Evolutionary conservation across 2,797 vertebrate genomes (phyloP).

Genomic region (Enteromius paludinosus): DNA sequence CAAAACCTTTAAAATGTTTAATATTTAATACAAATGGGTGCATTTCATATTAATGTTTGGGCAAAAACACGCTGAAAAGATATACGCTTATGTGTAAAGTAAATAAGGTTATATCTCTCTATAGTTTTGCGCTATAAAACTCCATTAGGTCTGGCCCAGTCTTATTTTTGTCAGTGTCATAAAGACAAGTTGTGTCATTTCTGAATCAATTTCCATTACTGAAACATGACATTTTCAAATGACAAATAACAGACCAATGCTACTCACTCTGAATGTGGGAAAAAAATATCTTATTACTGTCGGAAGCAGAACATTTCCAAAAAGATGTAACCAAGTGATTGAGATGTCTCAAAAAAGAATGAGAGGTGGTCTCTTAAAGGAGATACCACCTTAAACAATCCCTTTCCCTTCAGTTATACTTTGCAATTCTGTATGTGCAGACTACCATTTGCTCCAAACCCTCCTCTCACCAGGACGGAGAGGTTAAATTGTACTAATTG

Average conservation of each 20-base stretch:
- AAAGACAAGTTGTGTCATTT: constrained; percentile 53
- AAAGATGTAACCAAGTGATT: constrained; percentile 31
- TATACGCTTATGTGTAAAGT: neutral
- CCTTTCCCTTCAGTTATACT: constrained; percentile 19
- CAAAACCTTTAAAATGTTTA: neutral
- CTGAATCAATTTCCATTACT: constrained; percentile 52
- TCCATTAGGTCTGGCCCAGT: constrained; percentile 10
- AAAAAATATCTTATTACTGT: constrained; percentile 15
- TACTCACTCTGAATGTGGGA: neutral
- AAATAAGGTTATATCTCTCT: neutral
- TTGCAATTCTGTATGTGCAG: constrained; percentile 18
- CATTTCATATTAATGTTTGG: neutral
- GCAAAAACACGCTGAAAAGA: constrained; percentile 4
- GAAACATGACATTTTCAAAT: constrained; percentile 53
- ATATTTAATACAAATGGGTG: neutral
- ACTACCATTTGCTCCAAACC: constrained; percentile 7
- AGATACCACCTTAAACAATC: neutral
- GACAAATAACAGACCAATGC: constrained; percentile 38
- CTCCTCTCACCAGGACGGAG: constrained; percentile 3
- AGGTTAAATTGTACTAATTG: constrained; percentile 41
- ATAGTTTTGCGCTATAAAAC: neutral
- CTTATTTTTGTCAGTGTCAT: constrained; percentile 42
- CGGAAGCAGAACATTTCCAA: constrained; percentile 20
- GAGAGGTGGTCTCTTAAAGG: neutral
- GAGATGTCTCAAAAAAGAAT: constrained; percentile 27